These are phyloP conservation scores for Taeniopygia guttata DNA, from an alignment of 2,797 vertebrate species.

Conservation along the genomic window DNA sequence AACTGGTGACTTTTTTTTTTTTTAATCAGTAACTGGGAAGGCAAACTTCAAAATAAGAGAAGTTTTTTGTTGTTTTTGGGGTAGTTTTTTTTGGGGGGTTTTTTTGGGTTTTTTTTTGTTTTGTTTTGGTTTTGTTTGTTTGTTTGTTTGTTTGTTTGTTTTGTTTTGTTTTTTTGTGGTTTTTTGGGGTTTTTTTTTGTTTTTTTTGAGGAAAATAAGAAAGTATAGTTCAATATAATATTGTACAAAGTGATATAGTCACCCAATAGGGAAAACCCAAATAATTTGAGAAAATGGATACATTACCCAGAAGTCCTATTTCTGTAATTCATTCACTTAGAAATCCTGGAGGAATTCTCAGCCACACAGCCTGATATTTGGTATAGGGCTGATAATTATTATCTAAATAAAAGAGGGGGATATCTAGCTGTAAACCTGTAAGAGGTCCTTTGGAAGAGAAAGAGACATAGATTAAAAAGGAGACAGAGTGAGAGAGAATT, in stretches of 20 bases:
- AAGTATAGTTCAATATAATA: neutral
- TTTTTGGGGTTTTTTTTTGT: too few relatives aligned
- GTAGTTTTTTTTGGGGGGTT: too few relatives aligned
- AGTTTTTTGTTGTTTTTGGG: too few relatives aligned
- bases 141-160: too few relatives aligned
- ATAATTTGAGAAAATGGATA: neutral
- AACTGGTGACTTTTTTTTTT: neutral
- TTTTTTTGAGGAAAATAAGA: neutral
- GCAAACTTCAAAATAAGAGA: neutral
- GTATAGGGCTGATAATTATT: neutral
- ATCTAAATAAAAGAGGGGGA: neutral
- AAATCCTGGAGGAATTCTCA: neutral
- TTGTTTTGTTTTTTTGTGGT: too few relatives aligned
- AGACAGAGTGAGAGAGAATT: neutral
- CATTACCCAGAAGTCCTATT: neutral
- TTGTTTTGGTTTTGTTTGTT: too few relatives aligned
- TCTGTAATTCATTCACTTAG: neutral
- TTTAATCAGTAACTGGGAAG: neutral
- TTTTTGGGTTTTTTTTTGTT: too few relatives aligned
- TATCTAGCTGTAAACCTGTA: neutral
- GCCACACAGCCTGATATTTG: neutral
- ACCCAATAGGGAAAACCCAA: neutral
- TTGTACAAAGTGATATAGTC: neutral
- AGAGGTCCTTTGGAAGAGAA: neutral
- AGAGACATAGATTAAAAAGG: neutral